Evolutionary conservation across 2,113 vertebrate species (phyloP).

Genomic region (Oplegnathus fasciatus): DNA sequence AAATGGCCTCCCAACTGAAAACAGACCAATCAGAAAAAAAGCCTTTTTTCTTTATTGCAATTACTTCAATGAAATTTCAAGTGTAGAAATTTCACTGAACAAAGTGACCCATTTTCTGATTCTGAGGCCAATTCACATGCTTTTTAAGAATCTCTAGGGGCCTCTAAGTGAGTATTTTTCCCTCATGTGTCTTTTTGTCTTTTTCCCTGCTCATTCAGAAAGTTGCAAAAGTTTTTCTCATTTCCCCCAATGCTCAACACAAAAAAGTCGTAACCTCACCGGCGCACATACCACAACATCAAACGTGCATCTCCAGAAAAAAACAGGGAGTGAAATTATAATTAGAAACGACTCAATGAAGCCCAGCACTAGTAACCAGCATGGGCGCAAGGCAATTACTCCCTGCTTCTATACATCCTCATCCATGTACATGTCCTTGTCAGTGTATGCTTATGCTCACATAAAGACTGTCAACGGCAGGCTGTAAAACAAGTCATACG

Average conservation of each 20-base stretch:
- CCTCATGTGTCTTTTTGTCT: not conserved
- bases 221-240: not conserved
- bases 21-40: slow-evolving; percentile 32
- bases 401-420: slow-evolving; percentile 29
- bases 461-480: slow-evolving; percentile 45
- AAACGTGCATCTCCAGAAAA: slow-evolving; percentile 37
- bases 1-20: slow-evolving; percentile 28
- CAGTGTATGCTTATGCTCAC: slow-evolving; percentile 29
- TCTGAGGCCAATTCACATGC: not conserved
- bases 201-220: slow-evolving; percentile 7
- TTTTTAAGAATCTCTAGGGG: slow-evolving; percentile 9
- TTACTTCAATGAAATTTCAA: slow-evolving; percentile 32
- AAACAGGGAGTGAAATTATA: slow-evolving; percentile 30
- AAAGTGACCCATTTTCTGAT: slow-evolving; percentile 45
- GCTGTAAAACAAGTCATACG: slow-evolving; percentile 66
- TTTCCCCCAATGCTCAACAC: not conserved
- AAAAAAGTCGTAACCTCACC: slow-evolving; percentile 22
- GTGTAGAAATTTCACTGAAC: slow-evolving; percentile 4
- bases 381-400: slow-evolving; percentile 20
- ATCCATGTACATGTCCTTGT: slow-evolving; percentile 46
- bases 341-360: slow-evolving; percentile 38
- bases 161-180: not conserved
- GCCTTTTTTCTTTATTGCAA: slow-evolving; percentile 23
- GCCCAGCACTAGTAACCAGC: slow-evolving; percentile 23
- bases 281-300: slow-evolving; percentile 28